A percentile compares a stretch with the other conserved stretches of the same genome.
phyloP scores from a whole-genome alignment of 2,888 invertebrate genomes.

The Lymantria monacha region DNA sequence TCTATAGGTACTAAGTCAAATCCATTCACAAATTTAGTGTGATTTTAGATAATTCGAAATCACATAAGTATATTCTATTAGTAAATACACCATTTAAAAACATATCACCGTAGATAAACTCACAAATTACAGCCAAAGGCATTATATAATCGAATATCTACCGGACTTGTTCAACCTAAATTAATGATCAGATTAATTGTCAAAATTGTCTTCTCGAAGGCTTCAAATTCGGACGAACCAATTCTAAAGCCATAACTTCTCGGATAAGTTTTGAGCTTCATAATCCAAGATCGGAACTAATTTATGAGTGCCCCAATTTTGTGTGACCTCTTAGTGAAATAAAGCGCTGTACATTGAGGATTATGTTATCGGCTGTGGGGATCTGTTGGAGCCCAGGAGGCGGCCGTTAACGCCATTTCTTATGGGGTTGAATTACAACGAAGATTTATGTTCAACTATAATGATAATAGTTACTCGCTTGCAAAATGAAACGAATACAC shows the following conservation, averaged over 20 bases:
- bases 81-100: too few relatives aligned
- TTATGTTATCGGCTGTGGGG: conserved; percentile 40
- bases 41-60: too few relatives aligned
- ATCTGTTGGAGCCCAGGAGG: conserved; percentile 33
- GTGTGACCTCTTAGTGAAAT: conserved; percentile 51
- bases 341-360: conserved; percentile 39
- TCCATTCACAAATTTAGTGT: too few relatives aligned
- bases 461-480: conserved; percentile 26
- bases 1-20: too few relatives aligned
- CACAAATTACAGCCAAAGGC: too few relatives aligned
- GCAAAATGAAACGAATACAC: conserved; percentile 14
- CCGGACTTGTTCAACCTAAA: conserved; percentile 29
- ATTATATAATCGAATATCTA: conserved; percentile 32
- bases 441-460: conserved; percentile 34
- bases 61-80: too few relatives aligned
- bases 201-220: conserved; percentile 41
- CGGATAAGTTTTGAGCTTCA: conserved; percentile 57
- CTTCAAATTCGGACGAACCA: conserved; percentile 39
- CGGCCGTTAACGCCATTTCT: conserved; percentile 44
- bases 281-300: conserved; percentile 59
- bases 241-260: conserved; percentile 47
- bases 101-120: too few relatives aligned
- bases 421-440: conserved; percentile 36
- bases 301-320: conserved; percentile 50
- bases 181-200: conserved; percentile 46